A percentile compares a stretch with the other conserved stretches of the same genome.
Evolutionary conservation across 2,113 vertebrate genomes (phyloP).

Genomic region (Eleginops maclovinus): DNA sequence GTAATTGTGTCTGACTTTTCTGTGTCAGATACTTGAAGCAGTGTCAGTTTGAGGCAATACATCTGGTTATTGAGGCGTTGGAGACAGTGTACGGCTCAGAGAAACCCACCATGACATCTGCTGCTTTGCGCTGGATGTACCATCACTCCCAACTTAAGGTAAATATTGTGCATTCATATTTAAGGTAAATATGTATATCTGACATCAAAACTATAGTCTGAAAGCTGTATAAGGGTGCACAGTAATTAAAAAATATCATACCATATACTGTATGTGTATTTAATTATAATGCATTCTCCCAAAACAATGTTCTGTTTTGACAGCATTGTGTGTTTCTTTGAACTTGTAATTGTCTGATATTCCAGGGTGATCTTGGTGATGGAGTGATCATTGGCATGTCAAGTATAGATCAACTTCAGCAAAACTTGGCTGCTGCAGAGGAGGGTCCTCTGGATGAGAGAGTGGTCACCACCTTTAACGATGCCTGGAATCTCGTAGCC

Average conservation of each 20-base stretch:
- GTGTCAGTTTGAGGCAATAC: constrained; percentile 90
- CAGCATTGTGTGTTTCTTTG: no score
- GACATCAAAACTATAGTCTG: background rate
- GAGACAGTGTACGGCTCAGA: constrained; percentile 80
- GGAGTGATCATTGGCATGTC: constrained; percentile 93
- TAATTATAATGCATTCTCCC: no score
- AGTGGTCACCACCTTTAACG: constrained; percentile 84
- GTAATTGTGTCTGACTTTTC: background rate
- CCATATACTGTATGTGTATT: background rate
- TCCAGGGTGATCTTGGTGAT: constrained; percentile 87
- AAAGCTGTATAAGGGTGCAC: background rate
- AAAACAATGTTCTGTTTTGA: no score
- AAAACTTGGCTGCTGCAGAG: constrained; percentile 85
- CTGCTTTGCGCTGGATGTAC: constrained; percentile 90
- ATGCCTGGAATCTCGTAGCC: constrained; percentile 82
- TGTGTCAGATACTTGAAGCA: constrained; percentile 91
- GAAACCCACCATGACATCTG: constrained; percentile 84
- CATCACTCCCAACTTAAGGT: constrained; percentile 93
- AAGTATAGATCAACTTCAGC: constrained; percentile 88
- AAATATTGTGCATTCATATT: background rate
- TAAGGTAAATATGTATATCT: background rate
- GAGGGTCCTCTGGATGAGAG: constrained; percentile 83
- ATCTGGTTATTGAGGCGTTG: constrained; percentile 85
- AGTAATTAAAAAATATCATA: background rate
- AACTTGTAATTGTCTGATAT: background rate